A percentile compares a stretch with the other conserved stretches of the same genome.
These are phyloP conservation scores for Varanus komodoensis DNA, from an alignment of 2,113 vertebrate species.

Conservation along the genomic window DNA sequence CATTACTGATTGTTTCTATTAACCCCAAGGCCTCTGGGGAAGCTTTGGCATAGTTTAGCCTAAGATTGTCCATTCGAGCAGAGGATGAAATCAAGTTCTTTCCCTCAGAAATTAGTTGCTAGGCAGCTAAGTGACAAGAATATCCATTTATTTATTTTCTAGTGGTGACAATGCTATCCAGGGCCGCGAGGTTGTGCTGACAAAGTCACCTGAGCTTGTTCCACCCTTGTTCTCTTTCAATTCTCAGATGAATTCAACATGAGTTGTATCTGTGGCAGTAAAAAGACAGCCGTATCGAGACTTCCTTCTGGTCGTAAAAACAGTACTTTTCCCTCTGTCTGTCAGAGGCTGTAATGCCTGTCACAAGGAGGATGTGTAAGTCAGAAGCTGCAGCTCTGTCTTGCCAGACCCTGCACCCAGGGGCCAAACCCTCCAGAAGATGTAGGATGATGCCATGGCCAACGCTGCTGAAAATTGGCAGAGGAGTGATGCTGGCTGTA, in stretches of 20 bases:
- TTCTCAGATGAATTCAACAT: accelerated
- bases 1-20: not conserved
- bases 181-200: accelerated
- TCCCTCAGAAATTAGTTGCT: not conserved
- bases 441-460: too few species aligned
- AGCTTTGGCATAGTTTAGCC: not conserved
- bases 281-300: not conserved
- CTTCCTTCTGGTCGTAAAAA: not conserved
- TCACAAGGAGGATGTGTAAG: not conserved
- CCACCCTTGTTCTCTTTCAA: not conserved
- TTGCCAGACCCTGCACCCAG: too few species aligned
- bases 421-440: too few species aligned
- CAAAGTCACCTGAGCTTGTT: not conserved
- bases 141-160: not conserved
- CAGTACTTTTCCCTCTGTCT: not conserved
- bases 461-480: too few species aligned
- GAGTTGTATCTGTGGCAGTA: not conserved
- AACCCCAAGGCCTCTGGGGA: not conserved
- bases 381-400: not conserved
- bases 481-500: too few species aligned
- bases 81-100: slow-evolving; percentile 26
- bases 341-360: not conserved
- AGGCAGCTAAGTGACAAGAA: not conserved
- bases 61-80: not conserved
- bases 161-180: accelerated